Evolutionary conservation across 2,113 vertebrate genomes (phyloP), one percentile per base, ranked within the genome.

Genomic region (Tiliqua scincoides): DNA sequence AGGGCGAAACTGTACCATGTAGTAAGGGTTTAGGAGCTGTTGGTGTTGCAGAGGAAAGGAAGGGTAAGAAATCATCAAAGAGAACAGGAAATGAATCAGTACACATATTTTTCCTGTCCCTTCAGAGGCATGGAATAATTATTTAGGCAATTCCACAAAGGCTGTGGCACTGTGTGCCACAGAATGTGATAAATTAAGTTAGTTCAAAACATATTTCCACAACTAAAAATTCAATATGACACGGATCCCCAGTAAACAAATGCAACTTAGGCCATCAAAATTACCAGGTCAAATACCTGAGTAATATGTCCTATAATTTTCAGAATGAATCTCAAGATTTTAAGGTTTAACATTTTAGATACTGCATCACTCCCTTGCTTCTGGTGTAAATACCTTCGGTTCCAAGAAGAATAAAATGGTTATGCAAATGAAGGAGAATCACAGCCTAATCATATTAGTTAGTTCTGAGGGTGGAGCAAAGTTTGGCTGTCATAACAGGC

Each of bases 41-140:
- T 35, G 27, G 78, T 85, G 10, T 14, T 25, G 54, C 65, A 83
- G 12, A 23, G 70, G n/a, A 90, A 54, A 62, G 23, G 70, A 17
- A 57, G 20, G 1, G 90, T 79, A 92, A 79, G 27, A n/a, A 48
- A 27, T 11, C 84, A 88, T 4, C 75, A 84, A 79, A 83, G 84
- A 20, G 6, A 30, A 83, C 6, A 79, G 72, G 43, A 93, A 93
- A 93, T 67, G 14, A 91, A 91, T 90, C 79, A 90, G 11, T 1
- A 82, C 43, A n/a, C 57, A 90, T 88, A 30, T 75, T 2, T 52
- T 92, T 93, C 72, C 75, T 82, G 27, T 83, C 86, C 75, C 37
- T 59, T 75, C 84, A 88, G 81, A 91, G 82, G 30, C 85, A 87
- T 21, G 6, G 65, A 91, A 62, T 89, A 90, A 94, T 93, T 92